Evolutionary conservation across 1,140 invertebrate species (phyloP).

Genomic region (Drosophila kepulauana): DNA sequence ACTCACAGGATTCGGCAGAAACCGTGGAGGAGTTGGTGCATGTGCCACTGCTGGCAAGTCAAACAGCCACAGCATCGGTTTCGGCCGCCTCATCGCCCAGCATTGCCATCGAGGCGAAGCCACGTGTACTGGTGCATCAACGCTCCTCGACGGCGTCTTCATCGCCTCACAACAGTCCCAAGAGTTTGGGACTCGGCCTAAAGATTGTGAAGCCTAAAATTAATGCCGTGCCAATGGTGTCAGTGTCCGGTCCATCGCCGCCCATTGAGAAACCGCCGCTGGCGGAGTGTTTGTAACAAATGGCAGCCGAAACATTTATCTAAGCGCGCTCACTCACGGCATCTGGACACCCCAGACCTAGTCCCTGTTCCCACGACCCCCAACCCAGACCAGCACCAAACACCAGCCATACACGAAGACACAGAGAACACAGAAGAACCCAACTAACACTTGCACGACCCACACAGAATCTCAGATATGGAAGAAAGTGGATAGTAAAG

Average conservation of each 20-base stretch:
- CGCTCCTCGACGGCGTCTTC: conserved; percentile 85
- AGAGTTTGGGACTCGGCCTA: conserved; percentile 62
- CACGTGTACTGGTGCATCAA: conserved; percentile 85
- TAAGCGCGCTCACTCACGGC: conserved; percentile 75
- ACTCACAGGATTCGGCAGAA: conserved; percentile 78
- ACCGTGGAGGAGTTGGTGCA: conserved; percentile 79
- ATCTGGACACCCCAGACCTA: conserved; percentile 54
- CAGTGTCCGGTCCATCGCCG: conserved; percentile 91
- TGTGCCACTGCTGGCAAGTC: conserved; percentile 58
- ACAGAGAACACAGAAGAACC: not conserved
- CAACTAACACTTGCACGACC: conserved; percentile 6
- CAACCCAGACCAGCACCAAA: conserved; percentile 5
- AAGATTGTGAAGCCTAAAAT: conserved; percentile 86
- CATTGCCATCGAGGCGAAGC: conserved; percentile 85
- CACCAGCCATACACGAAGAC: conserved; percentile 8
- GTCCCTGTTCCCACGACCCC: conserved; percentile 8
- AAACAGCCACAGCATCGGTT: conserved; percentile 61
- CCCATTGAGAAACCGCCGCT: conserved; percentile 87
- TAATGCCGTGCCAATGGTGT: conserved; percentile 90
- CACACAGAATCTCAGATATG: conserved; percentile 15
- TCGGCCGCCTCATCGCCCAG: conserved; percentile 62
- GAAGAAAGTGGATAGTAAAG: conserved; percentile 47
- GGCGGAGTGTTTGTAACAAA: conserved; percentile 85
- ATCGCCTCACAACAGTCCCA: conserved; percentile 85
- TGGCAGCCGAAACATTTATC: conserved; percentile 85